Percentiles rank a stretch among this genome's conserved stretches.
These are phyloP conservation scores for Steinernema scapterisci DNA, from an alignment of 2,888 invertebrate genomes.

Conservation along the genomic window DNA sequence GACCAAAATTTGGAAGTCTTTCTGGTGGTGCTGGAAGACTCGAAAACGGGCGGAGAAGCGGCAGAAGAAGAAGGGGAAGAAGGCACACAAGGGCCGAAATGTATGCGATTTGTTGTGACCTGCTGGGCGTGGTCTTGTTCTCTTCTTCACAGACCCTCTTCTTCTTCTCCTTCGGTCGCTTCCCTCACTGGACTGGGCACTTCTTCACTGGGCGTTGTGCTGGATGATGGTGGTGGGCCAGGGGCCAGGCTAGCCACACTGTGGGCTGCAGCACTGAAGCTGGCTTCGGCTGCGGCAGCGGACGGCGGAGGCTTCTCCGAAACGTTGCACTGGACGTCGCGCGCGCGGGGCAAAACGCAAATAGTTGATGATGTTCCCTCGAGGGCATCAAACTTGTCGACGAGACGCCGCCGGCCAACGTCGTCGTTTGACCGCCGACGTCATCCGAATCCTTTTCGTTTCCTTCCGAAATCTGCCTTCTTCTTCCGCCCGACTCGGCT, in stretches of 20 bases:
- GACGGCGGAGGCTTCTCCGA: too few relatives aligned
- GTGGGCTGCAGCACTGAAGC: too few relatives aligned
- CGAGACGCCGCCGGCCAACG: background rate
- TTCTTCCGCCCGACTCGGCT: background rate
- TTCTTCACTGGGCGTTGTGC: too few relatives aligned
- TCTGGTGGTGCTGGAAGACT: background rate
- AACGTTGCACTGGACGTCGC: constrained; percentile 23
- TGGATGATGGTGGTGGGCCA: too few relatives aligned
- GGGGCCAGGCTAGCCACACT: too few relatives aligned
- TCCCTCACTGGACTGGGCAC: too few relatives aligned
- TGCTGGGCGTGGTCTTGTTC: constrained; percentile 20
- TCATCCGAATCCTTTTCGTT: background rate
- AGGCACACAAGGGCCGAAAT: constrained; percentile 16
- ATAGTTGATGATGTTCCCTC: constrained; percentile 33
- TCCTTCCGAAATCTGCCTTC: too few relatives aligned
- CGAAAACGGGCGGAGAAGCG: background rate
- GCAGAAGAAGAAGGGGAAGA: constrained; percentile 13
- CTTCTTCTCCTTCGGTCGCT: too few relatives aligned
- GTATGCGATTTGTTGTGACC: constrained; percentile 33
- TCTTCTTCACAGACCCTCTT: background rate
- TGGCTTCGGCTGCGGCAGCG: too few relatives aligned
- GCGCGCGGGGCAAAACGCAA: background rate
- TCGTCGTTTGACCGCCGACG: background rate
- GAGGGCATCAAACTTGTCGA: constrained; percentile 30
- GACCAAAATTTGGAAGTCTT: background rate